Base-by-base conservation (phyloP, 2,888 invertebrate genomes). In the Diloba caeruleocephala region DNA sequence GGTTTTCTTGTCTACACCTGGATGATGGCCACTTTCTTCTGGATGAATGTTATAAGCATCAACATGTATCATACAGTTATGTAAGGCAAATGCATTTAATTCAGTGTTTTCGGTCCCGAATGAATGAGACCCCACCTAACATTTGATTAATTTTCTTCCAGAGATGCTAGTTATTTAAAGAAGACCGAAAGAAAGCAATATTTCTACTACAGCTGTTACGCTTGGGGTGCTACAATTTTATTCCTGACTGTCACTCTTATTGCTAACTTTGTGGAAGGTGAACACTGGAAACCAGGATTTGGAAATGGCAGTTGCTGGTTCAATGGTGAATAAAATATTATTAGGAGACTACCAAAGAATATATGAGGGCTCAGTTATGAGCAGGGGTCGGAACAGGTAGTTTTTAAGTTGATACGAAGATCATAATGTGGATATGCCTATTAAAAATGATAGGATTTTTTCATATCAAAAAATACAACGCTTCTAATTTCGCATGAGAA, bases 1-100 rank as follows among this genome's bases (percentile, higher is more conserved):
- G 95, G 94, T 9, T 95, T 95, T 70, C 70, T 93, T 8, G 86
- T 95, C 6, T 95, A 95, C 75, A 94, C 94, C 61, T 94, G 95
- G 83, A 95, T 96, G 88, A 87, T 96, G 78, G 94, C 95, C 1
- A 94, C 95, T n/a, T 96, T 96, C 85, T 96, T 96, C 78, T 96
- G 96, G 96, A 88, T 96, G 85, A 96, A 96, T 74, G 90, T 96
- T 4, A 94, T 96, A 15, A 94, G 95, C 26, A 95, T 96, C 65
- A 96, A 96, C 77, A 94, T 96, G 44, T 96, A 95, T 92, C 93
- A 94, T 69, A 92, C 93, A 9, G 94, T 95, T 1, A 90, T 94
- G 96, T 96, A 88, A 95, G 96, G 94, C 71, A 7, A 3, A 31
- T n/a, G n/a, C 3, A 25, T 12, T 1, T 23, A 8, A 3, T 14